phyloP scores from a whole-genome alignment of 2,797 vertebrate species.

The Manis javanica region DNA sequence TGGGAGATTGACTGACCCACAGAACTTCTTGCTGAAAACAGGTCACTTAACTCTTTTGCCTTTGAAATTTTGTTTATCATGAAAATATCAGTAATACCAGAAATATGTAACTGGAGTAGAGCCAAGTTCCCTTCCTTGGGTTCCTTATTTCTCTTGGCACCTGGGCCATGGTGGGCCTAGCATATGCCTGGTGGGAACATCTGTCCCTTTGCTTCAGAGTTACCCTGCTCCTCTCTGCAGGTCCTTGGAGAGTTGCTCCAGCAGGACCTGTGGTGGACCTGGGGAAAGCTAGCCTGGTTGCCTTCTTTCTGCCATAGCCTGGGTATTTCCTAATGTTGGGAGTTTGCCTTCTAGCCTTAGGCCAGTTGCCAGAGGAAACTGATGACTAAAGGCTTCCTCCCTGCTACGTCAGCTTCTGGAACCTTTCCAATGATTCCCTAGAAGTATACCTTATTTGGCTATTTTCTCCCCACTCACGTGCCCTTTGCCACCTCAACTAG shows the following conservation, averaged over 20 bases:
- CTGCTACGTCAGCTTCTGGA: constrained; percentile 93
- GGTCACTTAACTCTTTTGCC: constrained; percentile 15
- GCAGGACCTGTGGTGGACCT: background rate
- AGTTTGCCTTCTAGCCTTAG: constrained; percentile 85
- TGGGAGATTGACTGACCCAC: constrained; percentile 14
- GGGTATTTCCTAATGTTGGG: constrained; percentile 66
- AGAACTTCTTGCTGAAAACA: constrained; percentile 52
- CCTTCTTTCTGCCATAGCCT: constrained; percentile 8
- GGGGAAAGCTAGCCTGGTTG: constrained; percentile 53
- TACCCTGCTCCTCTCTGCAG: background rate
- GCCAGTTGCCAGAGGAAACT: constrained; percentile 90
- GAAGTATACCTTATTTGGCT: constrained; percentile 92
- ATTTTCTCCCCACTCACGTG: constrained; percentile 74
- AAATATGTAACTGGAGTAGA: constrained; percentile 27
- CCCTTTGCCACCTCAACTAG: background rate
- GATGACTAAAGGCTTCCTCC: constrained; percentile 96
- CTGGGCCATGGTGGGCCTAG: background rate
- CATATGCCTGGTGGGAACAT: constrained; percentile 8
- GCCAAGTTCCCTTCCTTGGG: background rate
- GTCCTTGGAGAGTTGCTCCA: background rate
- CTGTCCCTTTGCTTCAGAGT: constrained; percentile 40
- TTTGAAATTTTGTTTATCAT: constrained; percentile 33
- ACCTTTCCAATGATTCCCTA: constrained; percentile 90
- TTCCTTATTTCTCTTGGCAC: constrained; percentile 4
- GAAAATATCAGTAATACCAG: constrained; percentile 24